A percentile compares a stretch with the other conserved stretches of the same genome.
Conservation (phyloP, 2,888 invertebrate species). For the Ophraella communa region DNA sequence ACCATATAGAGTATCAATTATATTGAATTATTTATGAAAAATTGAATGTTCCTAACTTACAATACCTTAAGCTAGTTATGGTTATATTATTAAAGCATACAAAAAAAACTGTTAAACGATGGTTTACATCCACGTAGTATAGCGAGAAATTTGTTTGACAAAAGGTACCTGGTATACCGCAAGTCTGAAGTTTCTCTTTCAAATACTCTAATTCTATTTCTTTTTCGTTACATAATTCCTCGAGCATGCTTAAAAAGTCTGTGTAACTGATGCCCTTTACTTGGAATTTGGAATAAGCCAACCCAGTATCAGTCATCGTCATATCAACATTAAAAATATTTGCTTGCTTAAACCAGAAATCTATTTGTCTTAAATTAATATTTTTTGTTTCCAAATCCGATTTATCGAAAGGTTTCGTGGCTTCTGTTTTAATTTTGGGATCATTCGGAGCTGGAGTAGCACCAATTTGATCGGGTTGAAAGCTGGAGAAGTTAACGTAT, state of each 20-base stretch:
- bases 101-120: no score
- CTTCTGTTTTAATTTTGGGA: conserved; percentile 64
- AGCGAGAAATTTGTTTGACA: no score
- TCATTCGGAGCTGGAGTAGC: neutral
- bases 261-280: conserved; percentile 48
- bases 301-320: conserved; percentile 88
- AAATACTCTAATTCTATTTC: conserved; percentile 76
- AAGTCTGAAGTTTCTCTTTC: conserved; percentile 76
- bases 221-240: conserved; percentile 80
- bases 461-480: neutral
- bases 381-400: conserved; percentile 60
- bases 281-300: conserved; percentile 88
- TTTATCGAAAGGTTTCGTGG: conserved; percentile 80
- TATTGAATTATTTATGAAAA: no score
- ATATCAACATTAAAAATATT: conserved; percentile 75
- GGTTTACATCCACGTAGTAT: no score
- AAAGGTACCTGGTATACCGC: conserved; percentile 68
- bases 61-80: no score
- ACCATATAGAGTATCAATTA: no score
- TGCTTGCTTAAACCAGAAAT: conserved; percentile 95
- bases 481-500: conserved; percentile 80
- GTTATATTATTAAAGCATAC: no score
- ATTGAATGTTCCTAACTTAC: no score
- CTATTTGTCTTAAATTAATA: conserved; percentile 87
- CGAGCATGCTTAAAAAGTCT: conserved; percentile 69